A percentile compares a stretch with the other conserved stretches of the same genome.
phyloP scores from a whole-genome alignment of 2,888 invertebrate species.

The Ochlodes sylvanus region DNA sequence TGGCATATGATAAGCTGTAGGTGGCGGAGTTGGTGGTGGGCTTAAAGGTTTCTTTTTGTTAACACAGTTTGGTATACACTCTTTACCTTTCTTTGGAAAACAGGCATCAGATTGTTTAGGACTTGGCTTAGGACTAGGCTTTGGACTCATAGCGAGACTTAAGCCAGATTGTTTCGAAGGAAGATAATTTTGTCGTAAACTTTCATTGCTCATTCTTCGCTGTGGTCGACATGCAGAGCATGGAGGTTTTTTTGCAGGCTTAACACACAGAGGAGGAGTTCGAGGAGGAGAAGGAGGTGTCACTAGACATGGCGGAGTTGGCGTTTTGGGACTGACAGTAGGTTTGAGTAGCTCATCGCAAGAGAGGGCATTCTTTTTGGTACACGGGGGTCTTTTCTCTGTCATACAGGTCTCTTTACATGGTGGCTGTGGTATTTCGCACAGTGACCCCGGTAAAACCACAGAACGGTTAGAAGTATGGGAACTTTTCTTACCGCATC shows the following conservation, averaged over 20 bases:
- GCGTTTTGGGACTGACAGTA: neutral
- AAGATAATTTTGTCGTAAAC: neutral
- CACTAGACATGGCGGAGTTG: conserved; percentile 36
- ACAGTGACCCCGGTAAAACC: conserved; percentile 44
- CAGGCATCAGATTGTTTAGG: conserved; percentile 21
- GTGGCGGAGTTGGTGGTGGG: conserved; percentile 6
- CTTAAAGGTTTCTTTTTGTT: conserved; percentile 33
- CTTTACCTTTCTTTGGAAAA: conserved; percentile 34
- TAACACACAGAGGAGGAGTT: conserved; percentile 18
- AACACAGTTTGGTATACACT: conserved; percentile 48
- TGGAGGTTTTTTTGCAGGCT: conserved; percentile 20
- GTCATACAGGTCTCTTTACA: conserved; percentile 49
- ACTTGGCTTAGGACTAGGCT: conserved; percentile 24
- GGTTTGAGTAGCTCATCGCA: conserved; percentile 36
- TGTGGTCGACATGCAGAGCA: conserved; percentile 1
- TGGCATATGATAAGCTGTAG: conserved; percentile 9
- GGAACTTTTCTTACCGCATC: conserved; percentile 46
- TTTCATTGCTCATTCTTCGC: neutral
- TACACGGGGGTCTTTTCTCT: conserved; percentile 48
- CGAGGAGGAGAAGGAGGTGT: conserved; percentile 33
- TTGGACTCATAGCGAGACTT: conserved; percentile 20
- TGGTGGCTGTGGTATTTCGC: conserved; percentile 48
- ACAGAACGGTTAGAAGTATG: conserved; percentile 48
- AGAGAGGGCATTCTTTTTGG: conserved; percentile 40
- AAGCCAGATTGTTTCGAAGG: conserved; percentile 36